These are phyloP conservation scores for Pica pica DNA, from an alignment of 2,113 vertebrate genomes.

Conservation along the genomic window DNA sequence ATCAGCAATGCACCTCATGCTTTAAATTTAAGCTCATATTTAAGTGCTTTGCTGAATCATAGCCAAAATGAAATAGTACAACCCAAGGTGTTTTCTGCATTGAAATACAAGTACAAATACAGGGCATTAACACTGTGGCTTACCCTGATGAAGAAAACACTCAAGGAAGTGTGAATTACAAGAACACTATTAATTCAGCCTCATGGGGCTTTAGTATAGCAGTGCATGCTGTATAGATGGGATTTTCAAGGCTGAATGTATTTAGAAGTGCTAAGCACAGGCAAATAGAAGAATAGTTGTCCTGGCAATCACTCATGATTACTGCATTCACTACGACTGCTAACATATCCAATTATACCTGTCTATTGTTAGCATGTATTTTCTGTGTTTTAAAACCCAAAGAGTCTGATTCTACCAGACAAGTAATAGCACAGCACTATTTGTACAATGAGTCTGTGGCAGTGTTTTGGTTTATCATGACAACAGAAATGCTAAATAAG, in stretches of 20 bases:
- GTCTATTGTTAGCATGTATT: neutral
- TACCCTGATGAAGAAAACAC: neutral
- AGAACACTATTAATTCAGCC: conserved; percentile 7
- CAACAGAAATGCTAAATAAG: neutral
- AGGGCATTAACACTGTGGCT: neutral
- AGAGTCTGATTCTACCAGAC: neutral
- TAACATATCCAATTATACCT: neutral
- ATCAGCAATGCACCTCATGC: neutral
- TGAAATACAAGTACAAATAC: neutral
- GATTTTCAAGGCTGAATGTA: conserved; percentile 23
- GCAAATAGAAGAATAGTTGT: neutral
- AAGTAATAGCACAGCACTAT: neutral
- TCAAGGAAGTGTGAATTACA: conserved; percentile 24
- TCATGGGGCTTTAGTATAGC: neutral
- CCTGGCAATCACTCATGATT: neutral
- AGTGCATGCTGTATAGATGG: neutral
- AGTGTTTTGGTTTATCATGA: neutral
- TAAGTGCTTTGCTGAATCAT: conserved; percentile 52
- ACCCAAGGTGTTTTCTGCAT: conserved; percentile 10
- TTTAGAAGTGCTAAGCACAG: neutral
- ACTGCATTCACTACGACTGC: fast-evolving
- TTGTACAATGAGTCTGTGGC: neutral
- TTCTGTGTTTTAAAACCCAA: neutral
- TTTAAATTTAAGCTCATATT: conserved; percentile 44
- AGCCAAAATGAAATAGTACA: conserved; percentile 1